Percentiles rank a stretch among this genome's conserved stretches.
Evolutionary conservation across 2,797 vertebrate species (phyloP).

Genomic region (Takifugu rubripes): DNA sequence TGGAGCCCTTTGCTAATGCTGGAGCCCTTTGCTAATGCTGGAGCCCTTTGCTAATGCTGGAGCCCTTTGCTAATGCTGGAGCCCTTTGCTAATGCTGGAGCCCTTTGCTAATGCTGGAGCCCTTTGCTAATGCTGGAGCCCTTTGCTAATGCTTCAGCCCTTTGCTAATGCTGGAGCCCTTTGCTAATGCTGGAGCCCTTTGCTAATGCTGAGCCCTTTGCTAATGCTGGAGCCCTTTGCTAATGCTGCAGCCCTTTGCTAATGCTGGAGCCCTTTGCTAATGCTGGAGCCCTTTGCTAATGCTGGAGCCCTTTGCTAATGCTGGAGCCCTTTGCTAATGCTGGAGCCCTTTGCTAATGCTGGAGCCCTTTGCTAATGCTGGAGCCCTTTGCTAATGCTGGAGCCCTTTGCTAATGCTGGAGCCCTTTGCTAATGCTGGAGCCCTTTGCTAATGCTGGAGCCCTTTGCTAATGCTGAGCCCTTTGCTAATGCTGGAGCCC

Average conservation of each 20-base stretch:
- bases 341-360: not conserved
- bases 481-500: not conserved
- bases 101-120: not conserved
- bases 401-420: not conserved
- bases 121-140: not conserved
- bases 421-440: not conserved
- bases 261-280: not conserved
- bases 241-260: not conserved
- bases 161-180: not conserved
- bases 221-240: not conserved
- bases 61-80: not conserved
- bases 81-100: not conserved
- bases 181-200: not conserved
- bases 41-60: not conserved
- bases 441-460: not conserved
- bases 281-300: not conserved
- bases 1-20: not conserved
- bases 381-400: not conserved
- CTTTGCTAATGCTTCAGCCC: not conserved
- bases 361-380: not conserved
- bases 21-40: not conserved
- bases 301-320: not conserved
- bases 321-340: not conserved
- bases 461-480: not conserved
- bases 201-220: not conserved